Evolutionary conservation across 2,797 vertebrate species (phyloP), one percentile per base, ranked within the genome.

Genomic region (Caiman crocodilus): DNA sequence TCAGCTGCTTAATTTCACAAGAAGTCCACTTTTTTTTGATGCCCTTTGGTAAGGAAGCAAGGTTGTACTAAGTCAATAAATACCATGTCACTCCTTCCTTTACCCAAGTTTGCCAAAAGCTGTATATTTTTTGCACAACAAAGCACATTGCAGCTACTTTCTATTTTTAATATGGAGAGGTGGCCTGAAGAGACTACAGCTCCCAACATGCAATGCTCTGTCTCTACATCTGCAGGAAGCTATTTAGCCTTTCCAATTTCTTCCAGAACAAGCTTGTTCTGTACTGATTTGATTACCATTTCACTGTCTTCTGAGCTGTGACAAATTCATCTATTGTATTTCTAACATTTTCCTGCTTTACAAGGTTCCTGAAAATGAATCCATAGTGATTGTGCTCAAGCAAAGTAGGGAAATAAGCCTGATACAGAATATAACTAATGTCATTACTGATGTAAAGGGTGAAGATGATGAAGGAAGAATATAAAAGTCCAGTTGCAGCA

Each of bases 401-500:
- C n/a, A 82, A 90, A 89, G 50, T 17, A 28, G 71, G 30, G 26
- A 56, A 32, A 55, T 8, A 76, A 20, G 26, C 8, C 12, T 11
- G 18, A 35, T 59, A 77, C 3, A 13, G 25, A 25, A 14, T 13
- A 3, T 1, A 61, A 26, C 59, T 76, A 83, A 64, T 89, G 21
- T 79, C 56, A 28, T 50, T 50, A 50, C 71, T 84, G 88, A 60
- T 59, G 28, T 85, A 42, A 59, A 64, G 2, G 4, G 56, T 14
- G 28, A 65, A 84, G 61, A 79, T 18, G 3, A 12, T 2, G 0
- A 0, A 15, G 2, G 11, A 55, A 65, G 26, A 84, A 86, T 25
- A 26, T 88, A 75, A 88, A 86, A 57, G 26, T 88, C 75, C 4
- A 35, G 71, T 21, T 55, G 20, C 28, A 75, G 14, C 2, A 2